Evolutionary conservation across 2,113 vertebrate species (phyloP), one percentile per base, ranked within the genome.

Genomic region (Solenodon paradoxus): DNA sequence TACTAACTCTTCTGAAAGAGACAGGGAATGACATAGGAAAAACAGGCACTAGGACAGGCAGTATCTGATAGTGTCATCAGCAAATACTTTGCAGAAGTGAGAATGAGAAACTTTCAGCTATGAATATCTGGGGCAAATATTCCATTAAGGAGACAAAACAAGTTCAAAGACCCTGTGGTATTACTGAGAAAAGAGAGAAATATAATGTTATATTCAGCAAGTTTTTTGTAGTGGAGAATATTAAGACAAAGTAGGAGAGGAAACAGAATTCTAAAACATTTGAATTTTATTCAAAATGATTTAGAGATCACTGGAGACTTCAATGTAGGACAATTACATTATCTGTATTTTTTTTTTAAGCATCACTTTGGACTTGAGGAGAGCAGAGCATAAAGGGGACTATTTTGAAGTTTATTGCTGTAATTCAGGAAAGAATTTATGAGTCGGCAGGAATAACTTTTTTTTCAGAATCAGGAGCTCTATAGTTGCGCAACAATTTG

Each of bases 281-380:
- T 77, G 38, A 13, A 83, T 94, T 92, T 92, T 45, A 85, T 63
- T 72, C 40, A 59, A 80, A 92, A 88, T 42, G 55, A 81, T 8
- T 45, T 35, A 22, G 26, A 53, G 20, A 15, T 53, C n/a, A 78
- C 13, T 20, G 63, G 80, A 82, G 42, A 93, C 49, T 78, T 91
- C 63, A 86, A 95, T 89, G 51, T 64, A 47, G 47, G 30, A 8
- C 3, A 51, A 84, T 69, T 64, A 64, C 2, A 24, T 78, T 42
- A 82, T 40, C 26, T 38, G 28, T 95, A 38, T 88, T 42, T 61
- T 55, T 64, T 92, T 96, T 90, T 13, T 45, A 96, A 24, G 66
- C 38, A 53, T 81, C 15, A 28, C 40, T 83, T 17, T 81, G 40
- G 32, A 78, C 77, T 84, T 88, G 16, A 35, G 74, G 32, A 75